These are phyloP conservation scores for Platichthys flesus DNA, from an alignment of 2,113 vertebrate genomes.

Conservation along the genomic window DNA sequence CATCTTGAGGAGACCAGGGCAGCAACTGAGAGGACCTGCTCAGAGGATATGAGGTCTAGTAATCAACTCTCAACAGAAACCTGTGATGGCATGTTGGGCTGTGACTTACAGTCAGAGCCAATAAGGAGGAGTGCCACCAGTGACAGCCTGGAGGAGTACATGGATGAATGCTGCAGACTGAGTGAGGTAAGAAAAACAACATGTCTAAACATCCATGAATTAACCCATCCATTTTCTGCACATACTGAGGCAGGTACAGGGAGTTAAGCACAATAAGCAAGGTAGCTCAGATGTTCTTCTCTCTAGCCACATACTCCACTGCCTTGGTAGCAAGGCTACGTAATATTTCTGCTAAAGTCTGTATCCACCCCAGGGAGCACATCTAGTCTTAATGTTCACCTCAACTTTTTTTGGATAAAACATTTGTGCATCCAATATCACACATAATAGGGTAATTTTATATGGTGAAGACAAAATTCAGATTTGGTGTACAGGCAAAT, in stretches of 20 bases:
- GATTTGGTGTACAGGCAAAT: too few relatives aligned
- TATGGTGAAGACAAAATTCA: too few relatives aligned
- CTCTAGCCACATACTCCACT: not conserved
- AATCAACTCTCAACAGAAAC: slow-evolving; percentile 46
- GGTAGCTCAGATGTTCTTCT: too few relatives aligned
- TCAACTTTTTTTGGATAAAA: too few relatives aligned
- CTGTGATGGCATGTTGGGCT: slow-evolving; percentile 61
- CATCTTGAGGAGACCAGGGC: slow-evolving; percentile 26
- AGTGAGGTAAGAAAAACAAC: slow-evolving; percentile 84
- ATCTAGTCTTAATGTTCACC: too few relatives aligned
- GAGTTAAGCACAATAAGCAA: too few relatives aligned
- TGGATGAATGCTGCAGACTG: slow-evolving; percentile 89
- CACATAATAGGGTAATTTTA: too few relatives aligned
- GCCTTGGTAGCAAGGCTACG: not conserved
- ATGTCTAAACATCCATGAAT: not conserved
- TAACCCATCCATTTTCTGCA: not conserved
- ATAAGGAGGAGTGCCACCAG: slow-evolving; percentile 81
- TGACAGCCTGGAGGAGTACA: slow-evolving; percentile 88
- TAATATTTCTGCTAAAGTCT: not conserved
- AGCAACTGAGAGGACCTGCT: slow-evolving; percentile 26
- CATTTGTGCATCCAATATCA: too few relatives aligned
- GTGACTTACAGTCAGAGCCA: slow-evolving; percentile 60
- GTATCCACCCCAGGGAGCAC: not conserved
- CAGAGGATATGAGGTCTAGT: slow-evolving; percentile 52
- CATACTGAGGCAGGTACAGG: too few relatives aligned